Percentiles rank a stretch among this genome's conserved stretches.
These are phyloP conservation scores for Cactoblastis cactorum DNA, from an alignment of 2,888 invertebrate species.

Conservation along the genomic window DNA sequence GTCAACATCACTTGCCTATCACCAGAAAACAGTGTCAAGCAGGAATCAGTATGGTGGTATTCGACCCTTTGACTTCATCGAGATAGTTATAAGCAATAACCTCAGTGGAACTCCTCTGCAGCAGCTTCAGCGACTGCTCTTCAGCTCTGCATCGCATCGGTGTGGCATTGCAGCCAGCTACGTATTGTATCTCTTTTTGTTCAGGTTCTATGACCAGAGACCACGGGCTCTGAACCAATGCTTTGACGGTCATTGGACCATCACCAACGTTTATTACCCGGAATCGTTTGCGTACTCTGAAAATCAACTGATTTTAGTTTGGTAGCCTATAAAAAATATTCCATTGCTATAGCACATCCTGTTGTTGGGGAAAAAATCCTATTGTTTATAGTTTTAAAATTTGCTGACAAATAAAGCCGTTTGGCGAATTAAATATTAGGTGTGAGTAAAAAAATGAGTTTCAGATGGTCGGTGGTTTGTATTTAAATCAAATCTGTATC, in stretches of 20 bases:
- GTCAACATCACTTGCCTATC: too few relatives aligned
- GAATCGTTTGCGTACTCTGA: constrained; percentile 50
- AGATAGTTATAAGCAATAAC: constrained; percentile 20
- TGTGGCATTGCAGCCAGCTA: constrained; percentile 16
- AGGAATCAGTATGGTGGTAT: too few relatives aligned
- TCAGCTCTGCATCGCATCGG: background rate
- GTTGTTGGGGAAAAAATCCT: too few relatives aligned
- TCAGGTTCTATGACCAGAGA: constrained; percentile 24
- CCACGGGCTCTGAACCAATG: constrained; percentile 39
- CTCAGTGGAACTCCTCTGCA: constrained; percentile 38
- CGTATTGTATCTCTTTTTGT: constrained; percentile 11
- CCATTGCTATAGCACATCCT: too few relatives aligned
- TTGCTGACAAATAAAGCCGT: too few relatives aligned
- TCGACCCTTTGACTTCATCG: background rate
- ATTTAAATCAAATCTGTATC: too few relatives aligned
- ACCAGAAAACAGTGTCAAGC: too few relatives aligned
- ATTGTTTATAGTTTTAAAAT: too few relatives aligned
- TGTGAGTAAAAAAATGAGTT: too few relatives aligned
- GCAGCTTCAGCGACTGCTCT: constrained; percentile 25
- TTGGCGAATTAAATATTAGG: too few relatives aligned
- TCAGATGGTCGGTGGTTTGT: too few relatives aligned
- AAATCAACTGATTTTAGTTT: background rate
- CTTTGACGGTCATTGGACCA: constrained; percentile 31
- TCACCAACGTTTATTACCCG: constrained; percentile 42
- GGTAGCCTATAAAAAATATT: background rate